phyloP scores from a whole-genome alignment of 2,797 vertebrate genomes.

The Phoeniculus purpureus region DNA sequence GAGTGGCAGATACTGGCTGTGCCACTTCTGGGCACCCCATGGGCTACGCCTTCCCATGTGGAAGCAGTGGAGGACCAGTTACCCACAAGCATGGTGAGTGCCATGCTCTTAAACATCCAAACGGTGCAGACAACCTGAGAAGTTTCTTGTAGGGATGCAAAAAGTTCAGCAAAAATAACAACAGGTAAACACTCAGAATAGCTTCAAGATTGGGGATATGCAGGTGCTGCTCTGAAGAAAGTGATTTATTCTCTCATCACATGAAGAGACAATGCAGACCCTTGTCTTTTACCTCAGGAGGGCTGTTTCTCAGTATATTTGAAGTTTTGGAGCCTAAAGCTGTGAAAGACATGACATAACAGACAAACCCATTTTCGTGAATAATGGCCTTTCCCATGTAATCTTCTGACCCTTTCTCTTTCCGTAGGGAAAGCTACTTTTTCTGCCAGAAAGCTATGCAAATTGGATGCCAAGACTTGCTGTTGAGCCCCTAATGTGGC shows the following conservation, averaged over 20 bases:
- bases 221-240: neutral
- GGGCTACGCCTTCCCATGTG: neutral
- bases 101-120: neutral
- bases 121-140: neutral
- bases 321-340: slow-evolving; percentile 20
- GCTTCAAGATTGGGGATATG: neutral
- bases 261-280: neutral
- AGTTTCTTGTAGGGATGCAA: neutral
- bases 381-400: slow-evolving; percentile 29
- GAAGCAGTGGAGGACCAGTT: neutral
- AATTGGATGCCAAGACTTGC: neutral
- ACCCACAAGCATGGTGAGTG: accelerated
- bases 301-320: neutral
- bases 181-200: neutral
- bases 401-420: slow-evolving; percentile 12
- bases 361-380: neutral
- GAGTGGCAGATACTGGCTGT: neutral
- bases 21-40: neutral
- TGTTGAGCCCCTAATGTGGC: neutral
- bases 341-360: neutral
- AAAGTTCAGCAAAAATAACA: neutral
- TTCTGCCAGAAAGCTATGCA: slow-evolving; percentile 35
- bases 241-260: neutral
- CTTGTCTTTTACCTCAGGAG: neutral
- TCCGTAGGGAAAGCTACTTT: neutral